phyloP scores from a whole-genome alignment of 2,113 vertebrate species.

The Chloebia gouldiae region DNA sequence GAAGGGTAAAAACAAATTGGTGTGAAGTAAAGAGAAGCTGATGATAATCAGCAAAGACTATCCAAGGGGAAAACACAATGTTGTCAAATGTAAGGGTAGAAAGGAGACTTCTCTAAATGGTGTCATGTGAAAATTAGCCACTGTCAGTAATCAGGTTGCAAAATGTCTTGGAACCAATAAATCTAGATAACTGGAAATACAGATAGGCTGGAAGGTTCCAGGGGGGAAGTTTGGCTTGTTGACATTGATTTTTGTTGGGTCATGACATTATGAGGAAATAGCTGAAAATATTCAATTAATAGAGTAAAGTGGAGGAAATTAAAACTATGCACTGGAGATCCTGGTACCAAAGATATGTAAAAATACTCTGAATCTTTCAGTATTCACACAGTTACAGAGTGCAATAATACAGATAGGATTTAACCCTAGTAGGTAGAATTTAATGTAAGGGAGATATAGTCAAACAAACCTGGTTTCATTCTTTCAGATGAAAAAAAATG shows the following conservation, averaged over 20 bases:
- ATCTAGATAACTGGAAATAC: not conserved
- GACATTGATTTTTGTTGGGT: not conserved
- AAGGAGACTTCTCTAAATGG: not conserved
- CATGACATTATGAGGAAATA: not conserved
- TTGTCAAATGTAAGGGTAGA: not conserved
- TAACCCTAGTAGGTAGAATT: not conserved
- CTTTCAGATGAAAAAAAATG: not conserved
- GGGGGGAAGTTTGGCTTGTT: not conserved
- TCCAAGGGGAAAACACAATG: not conserved
- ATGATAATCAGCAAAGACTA: not conserved
- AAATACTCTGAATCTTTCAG: not conserved
- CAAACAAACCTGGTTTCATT: not conserved
- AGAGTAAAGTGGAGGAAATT: not conserved
- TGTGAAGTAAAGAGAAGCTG: not conserved
- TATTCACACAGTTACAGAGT: not conserved
- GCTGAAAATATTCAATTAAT: not conserved
- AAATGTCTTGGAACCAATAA: not conserved
- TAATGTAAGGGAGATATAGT: not conserved
- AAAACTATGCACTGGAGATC: not conserved
- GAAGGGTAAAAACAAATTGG: not conserved
- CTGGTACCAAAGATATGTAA: not conserved
- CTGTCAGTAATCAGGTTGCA: not conserved
- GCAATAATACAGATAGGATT: not conserved
- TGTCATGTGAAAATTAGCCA: not conserved
- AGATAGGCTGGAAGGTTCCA: not conserved